These are phyloP conservation scores for Ennomos erosarius DNA, from an alignment of 2,888 invertebrate species.

Conservation along the genomic window DNA sequence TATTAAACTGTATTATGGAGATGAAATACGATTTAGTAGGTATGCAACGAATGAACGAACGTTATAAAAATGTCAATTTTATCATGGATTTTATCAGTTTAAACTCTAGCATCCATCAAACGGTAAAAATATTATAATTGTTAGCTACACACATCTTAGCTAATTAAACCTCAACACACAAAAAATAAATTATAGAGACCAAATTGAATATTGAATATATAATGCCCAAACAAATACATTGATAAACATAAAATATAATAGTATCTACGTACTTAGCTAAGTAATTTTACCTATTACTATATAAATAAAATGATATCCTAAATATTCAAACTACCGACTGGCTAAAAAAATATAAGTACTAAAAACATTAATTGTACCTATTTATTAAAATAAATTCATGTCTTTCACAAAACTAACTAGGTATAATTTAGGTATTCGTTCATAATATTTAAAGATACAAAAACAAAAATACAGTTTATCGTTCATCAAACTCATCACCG, in stretches of 20 bases:
- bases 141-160: too few species aligned
- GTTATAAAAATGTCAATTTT: too few species aligned
- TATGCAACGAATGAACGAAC: too few species aligned
- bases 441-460: neutral
- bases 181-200: constrained; percentile 40
- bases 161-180: neutral
- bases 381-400: constrained; percentile 31
- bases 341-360: constrained; percentile 8
- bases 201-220: constrained; percentile 10
- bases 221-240: neutral
- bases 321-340: constrained; percentile 3
- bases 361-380: constrained; percentile 7
- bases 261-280: too few species aligned
- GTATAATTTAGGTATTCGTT: neutral
- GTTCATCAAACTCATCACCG: neutral
- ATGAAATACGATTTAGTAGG: too few species aligned
- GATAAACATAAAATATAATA: too few species aligned
- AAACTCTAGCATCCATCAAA: too few species aligned
- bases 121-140: too few species aligned
- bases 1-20: too few species aligned
- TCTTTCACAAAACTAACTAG: constrained; percentile 33
- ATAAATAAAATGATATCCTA: too few species aligned
- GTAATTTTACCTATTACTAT: too few species aligned
- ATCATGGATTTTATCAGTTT: too few species aligned
- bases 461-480: constrained; percentile 3